Base-by-base conservation (phyloP, 2,797 vertebrate genomes). In the Ateles fusciceps region DNA sequence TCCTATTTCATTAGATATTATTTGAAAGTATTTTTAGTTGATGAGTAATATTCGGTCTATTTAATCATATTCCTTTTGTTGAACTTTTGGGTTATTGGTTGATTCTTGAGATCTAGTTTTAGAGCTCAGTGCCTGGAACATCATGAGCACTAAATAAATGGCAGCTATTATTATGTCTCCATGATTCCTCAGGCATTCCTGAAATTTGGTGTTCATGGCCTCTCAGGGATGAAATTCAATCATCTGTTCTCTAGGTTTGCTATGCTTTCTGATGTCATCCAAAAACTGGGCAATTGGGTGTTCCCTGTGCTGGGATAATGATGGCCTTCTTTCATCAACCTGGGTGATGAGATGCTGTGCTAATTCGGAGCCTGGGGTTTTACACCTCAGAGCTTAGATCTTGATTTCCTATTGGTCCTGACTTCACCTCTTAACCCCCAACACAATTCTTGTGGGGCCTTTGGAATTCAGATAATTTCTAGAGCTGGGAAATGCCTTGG, bases 11-110 rank as follows among this genome's bases (percentile, higher is more conserved):
- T 59, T 55, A 95, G 21, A 46, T 89, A 48, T 76, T 79, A 80
- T 80, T 94, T 86, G 91, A 92, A 94, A 83, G 7, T 79, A 39
- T 93, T 94, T 87, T 79, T 22, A 93, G 85, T n/a, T 85, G 21
- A 42, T 74, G 39, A 93, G 57, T 6, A 33, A 78, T 78, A 76
- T 48, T 89, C 28, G 1, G 19, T 85, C 30, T 71, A 76, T 78
- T 81, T 79, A 61, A 55, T 46, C 24, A 68, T 94, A 94, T 83
- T 74, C 30, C 79, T 50, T 8, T 83, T 57, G 36, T 68, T 92
- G 5, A 85, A 42, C 4, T 71, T 95, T 68, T n/a, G 85, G 39
- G 11, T 80, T 52, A 46, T 91, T 89, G 17, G 42, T 74, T 81
- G 52, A 95, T 85, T 92, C 36, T 83, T 89, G 36, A 57, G 30